Percentiles rank a stretch among this genome's conserved stretches.
These are phyloP conservation scores for Trypoxylon attenuatum DNA, from an alignment of 2,888 invertebrate genomes.

Conservation along the genomic window DNA sequence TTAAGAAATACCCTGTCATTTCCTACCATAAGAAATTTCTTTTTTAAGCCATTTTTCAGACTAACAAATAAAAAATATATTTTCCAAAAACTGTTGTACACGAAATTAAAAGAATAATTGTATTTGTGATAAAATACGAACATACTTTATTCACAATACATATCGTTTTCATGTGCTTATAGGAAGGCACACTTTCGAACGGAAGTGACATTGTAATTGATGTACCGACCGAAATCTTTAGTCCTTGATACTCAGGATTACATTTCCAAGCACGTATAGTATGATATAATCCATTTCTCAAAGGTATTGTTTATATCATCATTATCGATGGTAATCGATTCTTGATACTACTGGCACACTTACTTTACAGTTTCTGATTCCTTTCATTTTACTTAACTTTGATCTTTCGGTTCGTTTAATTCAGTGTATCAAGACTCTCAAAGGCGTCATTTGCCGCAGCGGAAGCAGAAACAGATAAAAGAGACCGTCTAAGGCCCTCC, in stretches of 20 bases:
- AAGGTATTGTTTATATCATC: no score
- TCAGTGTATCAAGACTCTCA: neutral
- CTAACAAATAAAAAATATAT: neutral
- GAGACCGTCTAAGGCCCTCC: constrained; percentile 38
- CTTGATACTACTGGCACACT: neutral
- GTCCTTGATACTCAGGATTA: neutral
- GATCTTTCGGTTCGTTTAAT: no score
- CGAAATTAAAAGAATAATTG: neutral
- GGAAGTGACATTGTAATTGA: constrained; percentile 37
- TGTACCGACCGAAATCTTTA: constrained; percentile 9
- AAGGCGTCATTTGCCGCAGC: constrained; percentile 3
- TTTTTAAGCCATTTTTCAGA: neutral
- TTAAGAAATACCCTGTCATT: neutral
- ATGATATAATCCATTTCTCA: no score
- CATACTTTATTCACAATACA: constrained; percentile 3
- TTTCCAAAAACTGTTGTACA: neutral
- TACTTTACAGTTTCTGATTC: no score
- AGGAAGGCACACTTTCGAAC: constrained; percentile 23
- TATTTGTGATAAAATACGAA: no score
- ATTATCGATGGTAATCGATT: no score
- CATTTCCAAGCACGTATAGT: neutral
- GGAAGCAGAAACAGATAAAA: constrained; percentile 32
- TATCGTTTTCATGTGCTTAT: constrained; percentile 16
- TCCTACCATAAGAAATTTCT: neutral
- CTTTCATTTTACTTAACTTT: no score